Evolutionary conservation across 2,113 vertebrate genomes (phyloP).

Genomic region (Benitochromis conjunctus): DNA sequence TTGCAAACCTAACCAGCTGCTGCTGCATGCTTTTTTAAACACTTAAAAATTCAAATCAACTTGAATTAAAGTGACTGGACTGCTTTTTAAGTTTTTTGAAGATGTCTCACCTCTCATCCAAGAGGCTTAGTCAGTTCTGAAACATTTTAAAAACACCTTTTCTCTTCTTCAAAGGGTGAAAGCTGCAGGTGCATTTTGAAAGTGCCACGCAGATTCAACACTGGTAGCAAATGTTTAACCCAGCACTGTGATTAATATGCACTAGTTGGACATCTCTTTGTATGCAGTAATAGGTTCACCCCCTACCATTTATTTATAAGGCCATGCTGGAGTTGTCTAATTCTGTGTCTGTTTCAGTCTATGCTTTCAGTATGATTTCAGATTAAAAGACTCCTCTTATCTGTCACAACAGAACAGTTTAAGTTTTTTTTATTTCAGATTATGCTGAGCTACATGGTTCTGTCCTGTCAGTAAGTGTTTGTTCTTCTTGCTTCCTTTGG

Average conservation of each 20-base stretch:
- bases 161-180: neutral
- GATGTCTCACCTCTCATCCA: neutral
- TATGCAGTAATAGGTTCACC: conserved; percentile 4
- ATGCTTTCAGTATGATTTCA: neutral
- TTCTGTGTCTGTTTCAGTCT: neutral
- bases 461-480: neutral
- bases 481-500: neutral
- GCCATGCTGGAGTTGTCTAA: neutral
- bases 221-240: neutral
- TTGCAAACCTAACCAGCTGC: neutral
- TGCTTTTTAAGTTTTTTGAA: neutral
- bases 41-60: neutral
- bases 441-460: neutral
- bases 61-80: neutral
- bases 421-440: neutral
- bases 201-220: neutral
- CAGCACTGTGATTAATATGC: conserved; percentile 1
- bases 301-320: conserved; percentile 15
- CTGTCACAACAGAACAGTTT: neutral
- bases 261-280: conserved; percentile 1
- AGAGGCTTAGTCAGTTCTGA: too few species aligned
- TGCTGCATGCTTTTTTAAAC: neutral
- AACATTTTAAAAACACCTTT: neutral
- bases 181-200: neutral
- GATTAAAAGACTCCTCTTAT: neutral